Evolutionary conservation across 2,113 vertebrate species (phyloP).

Genomic region (Vulpes lagopus): DNA sequence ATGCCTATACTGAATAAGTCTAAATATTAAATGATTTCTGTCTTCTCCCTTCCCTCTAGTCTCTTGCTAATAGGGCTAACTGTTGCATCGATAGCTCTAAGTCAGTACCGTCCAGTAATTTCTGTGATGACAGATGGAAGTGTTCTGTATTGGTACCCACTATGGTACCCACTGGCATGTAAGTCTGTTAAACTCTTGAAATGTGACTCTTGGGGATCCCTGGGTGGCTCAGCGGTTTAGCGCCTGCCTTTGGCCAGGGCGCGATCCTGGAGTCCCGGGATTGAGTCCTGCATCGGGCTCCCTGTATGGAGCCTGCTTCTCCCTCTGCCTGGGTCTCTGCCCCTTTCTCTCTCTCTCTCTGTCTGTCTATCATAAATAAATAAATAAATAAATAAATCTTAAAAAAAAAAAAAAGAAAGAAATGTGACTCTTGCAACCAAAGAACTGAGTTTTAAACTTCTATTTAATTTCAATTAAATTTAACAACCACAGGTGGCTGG

Average conservation of each 20-base stretch:
- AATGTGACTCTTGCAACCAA: background rate
- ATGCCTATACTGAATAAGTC: background rate
- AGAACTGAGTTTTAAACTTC: slow-evolving; percentile 15
- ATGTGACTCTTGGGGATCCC: background rate
- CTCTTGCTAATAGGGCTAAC: background rate
- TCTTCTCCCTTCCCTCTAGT: background rate
- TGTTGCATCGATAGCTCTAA: background rate
- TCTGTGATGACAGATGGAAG: background rate
- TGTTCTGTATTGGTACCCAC: background rate
- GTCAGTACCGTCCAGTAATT: background rate
- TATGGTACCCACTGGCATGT: background rate
- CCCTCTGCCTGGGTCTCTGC: too few species aligned
- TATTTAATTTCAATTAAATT: slow-evolving; percentile 1
- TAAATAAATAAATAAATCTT: too few species aligned
- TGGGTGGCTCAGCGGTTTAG: too few species aligned
- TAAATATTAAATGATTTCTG: background rate
- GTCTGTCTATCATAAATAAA: too few species aligned
- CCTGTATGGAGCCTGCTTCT: too few species aligned
- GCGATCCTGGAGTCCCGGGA: too few species aligned
- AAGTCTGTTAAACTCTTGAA: background rate
- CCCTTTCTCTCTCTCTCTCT: too few species aligned
- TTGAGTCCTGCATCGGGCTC: too few species aligned
- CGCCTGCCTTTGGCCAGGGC: too few species aligned
- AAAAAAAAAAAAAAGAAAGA: background rate
- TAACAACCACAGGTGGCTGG: background rate